Evolutionary conservation across 1,140 invertebrate species (phyloP).

Genomic region (Drosophila lacertosa): DNA sequence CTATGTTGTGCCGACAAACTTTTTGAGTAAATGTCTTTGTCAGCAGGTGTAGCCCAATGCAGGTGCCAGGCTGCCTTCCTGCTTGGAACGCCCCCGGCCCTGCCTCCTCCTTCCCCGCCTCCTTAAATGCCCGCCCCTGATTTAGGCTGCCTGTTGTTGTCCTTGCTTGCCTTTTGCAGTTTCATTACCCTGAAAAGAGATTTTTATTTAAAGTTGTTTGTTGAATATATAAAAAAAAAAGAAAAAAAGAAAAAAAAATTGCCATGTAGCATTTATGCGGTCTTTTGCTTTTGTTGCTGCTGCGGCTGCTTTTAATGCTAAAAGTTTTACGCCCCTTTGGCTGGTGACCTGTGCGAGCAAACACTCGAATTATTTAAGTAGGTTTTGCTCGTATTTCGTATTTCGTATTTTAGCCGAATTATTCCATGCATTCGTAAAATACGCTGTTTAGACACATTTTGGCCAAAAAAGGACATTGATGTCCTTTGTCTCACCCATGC

Average conservation of each 20-base stretch:
- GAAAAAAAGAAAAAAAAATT: conserved; percentile 60
- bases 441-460: conserved; percentile 68
- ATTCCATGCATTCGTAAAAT: conserved; percentile 82
- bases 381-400: conserved; percentile 2
- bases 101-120: background rate
- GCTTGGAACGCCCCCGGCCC: background rate
- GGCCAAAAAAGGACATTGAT: conserved; percentile 45
- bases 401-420: conserved; percentile 36
- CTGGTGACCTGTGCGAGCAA: conserved; percentile 53
- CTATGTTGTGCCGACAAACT: conserved; percentile 71
- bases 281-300: conserved; percentile 55
- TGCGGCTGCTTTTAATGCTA: conserved; percentile 60
- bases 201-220: conserved; percentile 80
- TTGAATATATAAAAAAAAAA: conserved; percentile 6
- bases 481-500: conserved; percentile 21
- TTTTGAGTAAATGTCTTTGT: conserved; percentile 83
- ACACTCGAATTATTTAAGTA: conserved; percentile 75
- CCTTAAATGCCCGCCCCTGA: conserved; percentile 23
- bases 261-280: conserved; percentile 81
- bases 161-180: conserved; percentile 56
- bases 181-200: conserved; percentile 78
- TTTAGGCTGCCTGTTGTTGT: conserved; percentile 11
- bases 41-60: conserved; percentile 70
- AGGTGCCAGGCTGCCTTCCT: conserved; percentile 43
- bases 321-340: conserved; percentile 64